Conservation (phyloP, 2,888 invertebrate genomes). For the Macrosoma leucophasiata region DNA sequence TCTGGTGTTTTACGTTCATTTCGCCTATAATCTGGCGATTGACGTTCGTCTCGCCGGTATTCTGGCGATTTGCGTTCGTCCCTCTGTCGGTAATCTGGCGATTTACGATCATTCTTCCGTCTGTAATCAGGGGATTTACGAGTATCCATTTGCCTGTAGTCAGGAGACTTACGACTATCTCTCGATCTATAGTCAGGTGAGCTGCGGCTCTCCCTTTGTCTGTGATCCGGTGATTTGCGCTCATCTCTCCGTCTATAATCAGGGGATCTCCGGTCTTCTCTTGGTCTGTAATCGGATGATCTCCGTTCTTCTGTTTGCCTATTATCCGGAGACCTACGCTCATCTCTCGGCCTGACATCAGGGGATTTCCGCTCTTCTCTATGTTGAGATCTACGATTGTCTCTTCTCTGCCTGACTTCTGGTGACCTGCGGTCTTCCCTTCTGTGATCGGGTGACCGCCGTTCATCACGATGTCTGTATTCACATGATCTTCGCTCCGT, state of each 20-base stretch:
- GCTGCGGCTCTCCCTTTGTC: slow-evolving; percentile 3
- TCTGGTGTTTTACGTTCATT: slow-evolving; percentile 2
- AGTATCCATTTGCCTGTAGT: slow-evolving; percentile 1
- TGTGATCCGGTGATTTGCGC: not conserved
- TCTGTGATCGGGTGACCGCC: slow-evolving; percentile 46
- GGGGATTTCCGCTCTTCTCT: slow-evolving; percentile 4
- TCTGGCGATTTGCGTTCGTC: slow-evolving; percentile 8
- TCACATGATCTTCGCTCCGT: slow-evolving; percentile 44
- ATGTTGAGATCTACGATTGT: slow-evolving; percentile 6
- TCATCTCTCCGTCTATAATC: slow-evolving; percentile 30
- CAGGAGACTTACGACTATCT: slow-evolving; percentile 6
- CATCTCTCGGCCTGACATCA: slow-evolving; percentile 6
- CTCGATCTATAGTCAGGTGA: slow-evolving; percentile 3
- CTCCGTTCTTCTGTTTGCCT: slow-evolving; percentile 47
- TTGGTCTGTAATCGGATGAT: slow-evolving; percentile 25
- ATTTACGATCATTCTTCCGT: slow-evolving; percentile 4
- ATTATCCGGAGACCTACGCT: slow-evolving; percentile 21
- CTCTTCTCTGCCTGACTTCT: slow-evolving; percentile 4
- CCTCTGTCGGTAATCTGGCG: slow-evolving; percentile 7
- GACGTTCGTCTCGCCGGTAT: slow-evolving; percentile 7
- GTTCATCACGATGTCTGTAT: slow-evolving; percentile 26
- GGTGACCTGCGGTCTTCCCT: not conserved
- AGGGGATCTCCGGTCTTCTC: slow-evolving; percentile 39
- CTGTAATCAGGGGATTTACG: slow-evolving; percentile 5
- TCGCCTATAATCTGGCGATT: not conserved